Evolutionary conservation across 2,797 vertebrate genomes (phyloP).

Genomic region (Schizopygopsis pylzovi): DNA sequence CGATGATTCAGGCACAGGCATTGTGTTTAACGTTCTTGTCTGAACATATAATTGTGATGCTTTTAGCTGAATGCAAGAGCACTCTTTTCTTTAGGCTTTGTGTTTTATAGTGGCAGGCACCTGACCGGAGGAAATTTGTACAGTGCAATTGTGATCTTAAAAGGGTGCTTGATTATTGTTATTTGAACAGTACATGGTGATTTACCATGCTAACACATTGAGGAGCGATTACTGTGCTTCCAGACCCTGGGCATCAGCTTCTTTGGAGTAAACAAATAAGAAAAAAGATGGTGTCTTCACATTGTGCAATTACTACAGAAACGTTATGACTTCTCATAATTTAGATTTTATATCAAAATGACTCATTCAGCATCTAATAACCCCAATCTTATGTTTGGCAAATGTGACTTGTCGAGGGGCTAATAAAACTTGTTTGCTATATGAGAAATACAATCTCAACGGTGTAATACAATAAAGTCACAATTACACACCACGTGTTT

Average conservation of each 20-base stretch:
- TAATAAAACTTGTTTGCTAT: neutral
- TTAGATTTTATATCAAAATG: neutral
- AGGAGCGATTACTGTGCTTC: neutral
- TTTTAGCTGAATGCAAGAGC: conserved; percentile 16
- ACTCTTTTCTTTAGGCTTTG: neutral
- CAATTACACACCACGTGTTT: neutral
- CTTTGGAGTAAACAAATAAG: conserved; percentile 29
- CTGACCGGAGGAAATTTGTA: conserved; percentile 30
- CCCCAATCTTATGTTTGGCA: neutral
- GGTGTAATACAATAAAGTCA: conserved; percentile 1
- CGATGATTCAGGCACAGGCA: conserved; percentile 29
- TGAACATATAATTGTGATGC: conserved; percentile 40
- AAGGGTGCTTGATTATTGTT: conserved; percentile 28
- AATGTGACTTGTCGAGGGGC: neutral
- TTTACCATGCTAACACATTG: conserved; percentile 2
- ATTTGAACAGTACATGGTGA: conserved; percentile 21
- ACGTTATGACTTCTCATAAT: neutral
- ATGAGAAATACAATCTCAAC: neutral
- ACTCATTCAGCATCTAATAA: neutral
- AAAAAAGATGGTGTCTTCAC: neutral
- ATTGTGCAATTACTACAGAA: neutral
- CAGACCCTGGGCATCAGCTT: neutral
- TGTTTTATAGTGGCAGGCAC: neutral
- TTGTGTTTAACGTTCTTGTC: conserved; percentile 12
- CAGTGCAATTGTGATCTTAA: conserved; percentile 23